Evolutionary conservation across 1,140 invertebrate species (phyloP).

Genomic region (Pogonomyrmex barbatus): DNA sequence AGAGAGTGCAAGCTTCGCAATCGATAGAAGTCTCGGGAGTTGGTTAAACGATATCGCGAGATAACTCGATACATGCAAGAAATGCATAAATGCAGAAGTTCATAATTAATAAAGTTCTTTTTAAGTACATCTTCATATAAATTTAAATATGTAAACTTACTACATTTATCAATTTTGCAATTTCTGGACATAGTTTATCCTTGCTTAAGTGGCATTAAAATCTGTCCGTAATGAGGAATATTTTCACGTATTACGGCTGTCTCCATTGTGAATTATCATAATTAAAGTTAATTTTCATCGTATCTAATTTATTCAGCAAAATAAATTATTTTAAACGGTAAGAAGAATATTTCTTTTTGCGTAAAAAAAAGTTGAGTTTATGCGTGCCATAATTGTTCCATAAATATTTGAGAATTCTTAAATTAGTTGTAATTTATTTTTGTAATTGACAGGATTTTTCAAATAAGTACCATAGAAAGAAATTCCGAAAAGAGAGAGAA

Average conservation of each 20-base stretch:
- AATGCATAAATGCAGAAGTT: neutral
- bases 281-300: neutral
- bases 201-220: neutral
- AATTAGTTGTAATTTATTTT: neutral
- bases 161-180: neutral
- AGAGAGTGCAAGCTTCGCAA: constrained; percentile 35
- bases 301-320: neutral
- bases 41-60: neutral
- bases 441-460: neutral
- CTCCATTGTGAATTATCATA: neutral
- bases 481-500: neutral
- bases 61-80: neutral
- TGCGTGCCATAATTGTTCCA: neutral
- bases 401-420: neutral
- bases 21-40: constrained; percentile 32
- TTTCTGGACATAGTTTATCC: neutral
- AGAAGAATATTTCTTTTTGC: neutral
- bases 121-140: neutral
- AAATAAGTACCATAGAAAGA: neutral
- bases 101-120: neutral
- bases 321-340: neutral
- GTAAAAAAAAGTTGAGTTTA: neutral
- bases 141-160: constrained; percentile 20
- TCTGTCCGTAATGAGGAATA: neutral
- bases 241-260: neutral